phyloP scores from a whole-genome alignment of 2,113 vertebrate genomes.

The Archocentrus centrarchus region DNA sequence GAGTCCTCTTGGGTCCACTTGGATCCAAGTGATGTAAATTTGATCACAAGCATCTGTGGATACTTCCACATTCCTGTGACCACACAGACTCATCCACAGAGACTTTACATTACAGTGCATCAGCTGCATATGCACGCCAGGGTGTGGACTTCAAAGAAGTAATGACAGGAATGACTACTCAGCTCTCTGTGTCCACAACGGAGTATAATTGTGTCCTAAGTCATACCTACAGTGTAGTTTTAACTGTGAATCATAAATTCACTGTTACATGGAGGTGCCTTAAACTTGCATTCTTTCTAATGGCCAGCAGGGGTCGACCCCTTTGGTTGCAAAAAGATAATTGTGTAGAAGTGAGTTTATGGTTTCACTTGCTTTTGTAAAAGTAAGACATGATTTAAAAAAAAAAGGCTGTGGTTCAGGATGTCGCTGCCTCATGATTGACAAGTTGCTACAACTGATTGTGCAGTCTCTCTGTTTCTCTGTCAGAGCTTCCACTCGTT shows the following conservation, averaged over 20 bases:
- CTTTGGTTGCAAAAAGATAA: neutral
- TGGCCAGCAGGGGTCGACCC: neutral
- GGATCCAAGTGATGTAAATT: neutral
- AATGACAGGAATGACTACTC: neutral
- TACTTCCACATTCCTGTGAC: neutral
- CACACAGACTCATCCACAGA: neutral
- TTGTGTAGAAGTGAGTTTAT: neutral
- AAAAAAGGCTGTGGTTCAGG: too few relatives aligned
- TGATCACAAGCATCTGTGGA: fast-evolving
- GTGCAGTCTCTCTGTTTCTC: too few relatives aligned
- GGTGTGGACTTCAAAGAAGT: fast-evolving
- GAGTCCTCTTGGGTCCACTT: too few relatives aligned
- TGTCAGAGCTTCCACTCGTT: neutral
- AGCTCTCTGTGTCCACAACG: neutral
- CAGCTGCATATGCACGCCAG: neutral
- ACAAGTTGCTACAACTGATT: too few relatives aligned
- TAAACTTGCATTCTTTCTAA: neutral
- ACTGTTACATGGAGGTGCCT: neutral
- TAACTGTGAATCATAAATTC: neutral
- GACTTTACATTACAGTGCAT: neutral
- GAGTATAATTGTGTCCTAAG: fast-evolving
- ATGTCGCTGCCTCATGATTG: too few relatives aligned
- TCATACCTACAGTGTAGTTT: neutral
- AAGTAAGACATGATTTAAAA: too few relatives aligned
- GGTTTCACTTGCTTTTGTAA: neutral